A percentile compares a stretch with the other conserved stretches of the same genome.
Conservation (phyloP, 2,797 vertebrate genomes). For the Rhynchonycteris naso region DNA sequence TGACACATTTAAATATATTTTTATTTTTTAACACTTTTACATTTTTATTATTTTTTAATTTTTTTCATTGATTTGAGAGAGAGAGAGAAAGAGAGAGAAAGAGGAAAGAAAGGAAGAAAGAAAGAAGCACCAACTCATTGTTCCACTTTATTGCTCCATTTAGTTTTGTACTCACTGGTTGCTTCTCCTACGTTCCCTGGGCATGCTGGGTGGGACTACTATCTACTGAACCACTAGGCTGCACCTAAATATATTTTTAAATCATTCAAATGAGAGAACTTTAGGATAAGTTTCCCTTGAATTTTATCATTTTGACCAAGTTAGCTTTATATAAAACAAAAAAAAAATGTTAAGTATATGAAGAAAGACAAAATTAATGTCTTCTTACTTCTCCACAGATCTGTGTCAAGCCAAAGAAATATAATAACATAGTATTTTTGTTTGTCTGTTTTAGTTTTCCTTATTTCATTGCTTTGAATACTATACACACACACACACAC, state of each 20-base stretch:
- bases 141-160: too few relatives aligned
- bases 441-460: not conserved
- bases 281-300: not conserved
- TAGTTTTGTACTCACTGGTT: too few relatives aligned
- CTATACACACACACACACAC: not conserved
- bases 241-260: not conserved
- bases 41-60: too few relatives aligned
- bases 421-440: not conserved
- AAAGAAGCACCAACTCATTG: too few relatives aligned
- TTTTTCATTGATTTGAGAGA: too few relatives aligned
- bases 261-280: conserved; percentile 4
- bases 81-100: too few relatives aligned
- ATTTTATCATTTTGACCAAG: not conserved
- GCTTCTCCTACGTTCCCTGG: too few relatives aligned
- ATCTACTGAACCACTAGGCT: too few relatives aligned
- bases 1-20: not conserved
- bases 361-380: not conserved
- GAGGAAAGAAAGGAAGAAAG: too few relatives aligned
- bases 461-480: not conserved
- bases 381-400: not conserved
- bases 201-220: too few relatives aligned
- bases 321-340: not conserved
- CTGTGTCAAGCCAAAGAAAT: not conserved
- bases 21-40: not conserved
- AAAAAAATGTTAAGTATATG: not conserved